phyloP scores from a whole-genome alignment of 2,113 vertebrate genomes.

The Pipa parva region DNA sequence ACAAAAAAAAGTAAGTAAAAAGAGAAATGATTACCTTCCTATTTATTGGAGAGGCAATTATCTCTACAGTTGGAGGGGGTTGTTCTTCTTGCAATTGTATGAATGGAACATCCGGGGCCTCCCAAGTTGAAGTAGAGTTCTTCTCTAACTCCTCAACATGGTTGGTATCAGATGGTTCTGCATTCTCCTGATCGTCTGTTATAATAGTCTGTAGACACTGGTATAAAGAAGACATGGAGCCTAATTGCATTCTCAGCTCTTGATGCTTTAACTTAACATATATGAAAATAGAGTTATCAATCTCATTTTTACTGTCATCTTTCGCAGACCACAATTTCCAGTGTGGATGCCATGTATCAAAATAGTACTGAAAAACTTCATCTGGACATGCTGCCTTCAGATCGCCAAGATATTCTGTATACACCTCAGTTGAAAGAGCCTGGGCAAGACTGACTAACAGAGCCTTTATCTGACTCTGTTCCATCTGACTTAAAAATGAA shows the following conservation, averaged over 20 bases:
- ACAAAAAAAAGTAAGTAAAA: background rate
- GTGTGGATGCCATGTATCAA: constrained; percentile 51
- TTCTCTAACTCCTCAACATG: constrained; percentile 4
- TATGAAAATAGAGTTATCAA: constrained; percentile 20
- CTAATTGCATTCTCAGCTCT: constrained; percentile 10
- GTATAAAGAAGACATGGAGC: constrained; percentile 14
- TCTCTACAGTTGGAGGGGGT: background rate
- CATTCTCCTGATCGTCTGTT: constrained; percentile 9
- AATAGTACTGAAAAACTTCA: constrained; percentile 53
- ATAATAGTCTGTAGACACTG: constrained; percentile 26
- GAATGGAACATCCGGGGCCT: background rate
- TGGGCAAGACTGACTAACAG: constrained; percentile 50
- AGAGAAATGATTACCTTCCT: constrained; percentile 18
- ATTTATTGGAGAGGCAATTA: background rate
- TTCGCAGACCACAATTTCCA: constrained; percentile 51
- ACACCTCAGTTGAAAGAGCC: constrained; percentile 38
- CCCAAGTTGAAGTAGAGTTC: background rate
- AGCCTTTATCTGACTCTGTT: constrained; percentile 50
- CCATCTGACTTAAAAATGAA: constrained; percentile 48
- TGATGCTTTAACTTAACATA: constrained; percentile 9
- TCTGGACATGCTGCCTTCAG: constrained; percentile 49
- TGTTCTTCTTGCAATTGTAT: background rate
- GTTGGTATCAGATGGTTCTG: constrained; percentile 11
- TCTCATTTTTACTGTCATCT: constrained; percentile 2
- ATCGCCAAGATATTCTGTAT: constrained; percentile 42